Evolutionary conservation across 2,888 invertebrate genomes (phyloP), one percentile per base, ranked within the genome.

Genomic region (Sceliomorpha sp.): DNA sequence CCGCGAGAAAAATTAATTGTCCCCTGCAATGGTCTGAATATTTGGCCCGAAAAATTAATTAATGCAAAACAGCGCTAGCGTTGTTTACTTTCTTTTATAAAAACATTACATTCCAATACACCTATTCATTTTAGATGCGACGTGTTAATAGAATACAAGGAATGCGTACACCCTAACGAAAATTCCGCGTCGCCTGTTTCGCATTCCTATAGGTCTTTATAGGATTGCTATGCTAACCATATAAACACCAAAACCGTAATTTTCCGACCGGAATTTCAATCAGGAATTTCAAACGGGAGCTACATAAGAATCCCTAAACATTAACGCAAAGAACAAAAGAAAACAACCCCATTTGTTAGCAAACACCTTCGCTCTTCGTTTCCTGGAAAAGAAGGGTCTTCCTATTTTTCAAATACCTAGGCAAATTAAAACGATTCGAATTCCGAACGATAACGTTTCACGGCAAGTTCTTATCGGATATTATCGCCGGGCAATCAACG

Each of bases 401-500:
- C n/a, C n/a, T n/a, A n/a, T 20, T 5, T 20, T 20, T 20, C 20
- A 5, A 20, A 20, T 20, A 20, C 20, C 3, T 4, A 4, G 20
- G 3, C 5, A 4, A 5, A 20, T 20, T 20, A 20, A 20, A 39
- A 39, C 7, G 7, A 44, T 31, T 14, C 14, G 14, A 17, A 34
- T 26, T 31, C 9, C 14, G 14, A 17, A 34, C 32, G n/a, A 37
- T 31, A 48, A 37, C 36, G 44, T 47, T 29, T 4, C 34, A 12
- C 14, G 40, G 39, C 14, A 31, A 58, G 37, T 74, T 77, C 75
- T 76, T 77, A 77, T 69, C 66, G 45, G 76, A 73, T 82, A 82
- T 81, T 83, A 84, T 79, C 76, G 74, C 59, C 66, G 64, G 40
- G 77, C 78, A 80, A 82, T 84, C 82, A 83, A 82, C 81, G 79